Evolutionary conservation across 2,888 invertebrate genomes (phyloP), one percentile per base, ranked within the genome.

Genomic region (Lissocephala sabroskyi): DNA sequence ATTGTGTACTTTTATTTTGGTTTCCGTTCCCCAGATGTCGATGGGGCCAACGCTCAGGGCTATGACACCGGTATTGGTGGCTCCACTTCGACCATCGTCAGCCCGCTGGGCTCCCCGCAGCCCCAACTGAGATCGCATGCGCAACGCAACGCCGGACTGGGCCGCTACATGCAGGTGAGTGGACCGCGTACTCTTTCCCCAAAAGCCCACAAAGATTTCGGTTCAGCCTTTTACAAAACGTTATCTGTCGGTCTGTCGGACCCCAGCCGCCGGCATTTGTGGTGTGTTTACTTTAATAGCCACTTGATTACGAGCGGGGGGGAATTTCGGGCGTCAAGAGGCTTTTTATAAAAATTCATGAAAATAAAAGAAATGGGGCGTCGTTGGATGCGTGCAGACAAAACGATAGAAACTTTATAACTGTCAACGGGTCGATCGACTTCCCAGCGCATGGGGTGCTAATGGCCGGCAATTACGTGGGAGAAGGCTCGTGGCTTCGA

Each of bases 131-230:
- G 87, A 79, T 86, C 86, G 56, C 89, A 89, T 83, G 87, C 89
- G 57, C 80, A 81, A 57, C 89, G 89, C 79, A 89, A 90, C 52
- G 71, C 71, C 42, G 73, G 89, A 79, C 88, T 90, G 80, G 88
- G 89, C 51, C 86, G 88, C 46, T 88, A 87, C 79, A 90, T 90
- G 88, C 88, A 90, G 86, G 89, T 89, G 80, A 83, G 82, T 79
- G n/a, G n/a, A n/a, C n/a, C n/a, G 16, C 33, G 37, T 23, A 18
- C 37, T 18, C n/a, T 26, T n/a, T n/a, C n/a, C n/a, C n/a, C n/a
- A 26, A 42, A 10, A 42, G 14, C 30, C 18, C 30, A 30, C 36
- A 41, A 52, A 49, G 42, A 50, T 45, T 53, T 41, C 54, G 3
- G n/a, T n/a, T n/a, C 30, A 30, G 30, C n/a, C 11, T 7, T 14